Base-by-base conservation (phyloP, 2,888 invertebrate genomes). In the Meliscaeva auricollis region DNA sequence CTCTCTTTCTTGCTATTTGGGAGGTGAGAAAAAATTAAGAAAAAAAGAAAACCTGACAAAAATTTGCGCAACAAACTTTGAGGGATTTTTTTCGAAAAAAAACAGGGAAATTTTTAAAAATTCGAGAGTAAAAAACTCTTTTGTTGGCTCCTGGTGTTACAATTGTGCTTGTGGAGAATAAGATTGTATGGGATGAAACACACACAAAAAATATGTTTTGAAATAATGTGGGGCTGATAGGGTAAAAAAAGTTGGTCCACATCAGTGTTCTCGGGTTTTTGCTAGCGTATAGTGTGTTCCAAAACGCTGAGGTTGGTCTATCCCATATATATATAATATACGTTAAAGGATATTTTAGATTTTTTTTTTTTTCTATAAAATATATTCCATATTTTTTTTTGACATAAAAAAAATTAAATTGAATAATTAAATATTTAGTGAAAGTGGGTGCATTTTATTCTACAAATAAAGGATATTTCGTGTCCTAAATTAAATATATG, bases 221-320 rank as follows among this genome's bases (percentile, higher is more conserved):
- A 82, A 87, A 83, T 87, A 85, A 88, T 79, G 87, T 90, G 89
- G 90, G 91, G 91, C 91, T 90, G 91, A 89, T 91, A 90, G 90
- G 90, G 89, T 89, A 88, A 88, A 89, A 89, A 89, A 88, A 90
- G 89, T 90, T 90, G 90, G 90, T 91, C 90, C 90, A 90, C 90
- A 91, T 92, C 92, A 92, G 92, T 92, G 92, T 92, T 92, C 92
- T 92, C 92, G 92, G 92, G 92, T 92, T 91, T 92, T 92, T 92
- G 91, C 91, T 92, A 91, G 91, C 91, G 92, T 92, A 91, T 92
- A 92, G 92, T 92, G 92, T 92, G 92, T 91, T 92, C 91, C 90
- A 90, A 91, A 91, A 76, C 92, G 92, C 92, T 92, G 92, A 92
- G 92, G 92, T 92, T 91, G 90, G 92, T 92, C 88, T 84, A 88